Percentiles rank a stretch among this genome's conserved stretches.
Conservation (phyloP, 2,113 vertebrate genomes). For the Crotalus tigris region DNA sequence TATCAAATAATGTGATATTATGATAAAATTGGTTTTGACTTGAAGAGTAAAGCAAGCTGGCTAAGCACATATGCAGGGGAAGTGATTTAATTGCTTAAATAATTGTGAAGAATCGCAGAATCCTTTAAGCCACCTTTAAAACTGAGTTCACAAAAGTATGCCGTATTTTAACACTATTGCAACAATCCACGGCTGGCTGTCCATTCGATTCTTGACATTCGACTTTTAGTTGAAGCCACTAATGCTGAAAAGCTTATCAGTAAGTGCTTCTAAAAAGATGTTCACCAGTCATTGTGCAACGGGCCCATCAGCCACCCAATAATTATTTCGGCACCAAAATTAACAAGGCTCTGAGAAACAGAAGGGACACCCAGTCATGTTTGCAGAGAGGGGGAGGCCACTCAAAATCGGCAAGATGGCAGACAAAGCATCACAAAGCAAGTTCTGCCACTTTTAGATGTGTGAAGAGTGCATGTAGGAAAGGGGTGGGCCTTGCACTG, state of each 20-base stretch:
- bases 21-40: slow-evolving; percentile 2
- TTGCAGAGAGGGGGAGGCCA: not conserved
- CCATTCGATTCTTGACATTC: not conserved
- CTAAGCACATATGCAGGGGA: not conserved
- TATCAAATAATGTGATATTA: not conserved
- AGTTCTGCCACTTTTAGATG: not conserved
- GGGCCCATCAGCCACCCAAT: not conserved
- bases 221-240: not conserved
- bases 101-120: not conserved
- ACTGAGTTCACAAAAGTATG: not conserved
- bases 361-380: not conserved
- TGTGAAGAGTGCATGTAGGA: not conserved
- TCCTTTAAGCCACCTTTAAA: not conserved
- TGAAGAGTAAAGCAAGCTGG: not conserved
- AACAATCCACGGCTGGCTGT: not conserved
- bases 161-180: not conserved
- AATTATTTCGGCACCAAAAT: not conserved
- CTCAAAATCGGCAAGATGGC: not conserved
- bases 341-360: not conserved
- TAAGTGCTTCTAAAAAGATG: not conserved
- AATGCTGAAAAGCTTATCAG: not conserved
- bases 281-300: too few species aligned
- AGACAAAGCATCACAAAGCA: not conserved
- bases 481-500: not conserved
- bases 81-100: accelerated